Base-by-base conservation (phyloP, 2,113 vertebrate species). In the Melanocharis versteri region DNA sequence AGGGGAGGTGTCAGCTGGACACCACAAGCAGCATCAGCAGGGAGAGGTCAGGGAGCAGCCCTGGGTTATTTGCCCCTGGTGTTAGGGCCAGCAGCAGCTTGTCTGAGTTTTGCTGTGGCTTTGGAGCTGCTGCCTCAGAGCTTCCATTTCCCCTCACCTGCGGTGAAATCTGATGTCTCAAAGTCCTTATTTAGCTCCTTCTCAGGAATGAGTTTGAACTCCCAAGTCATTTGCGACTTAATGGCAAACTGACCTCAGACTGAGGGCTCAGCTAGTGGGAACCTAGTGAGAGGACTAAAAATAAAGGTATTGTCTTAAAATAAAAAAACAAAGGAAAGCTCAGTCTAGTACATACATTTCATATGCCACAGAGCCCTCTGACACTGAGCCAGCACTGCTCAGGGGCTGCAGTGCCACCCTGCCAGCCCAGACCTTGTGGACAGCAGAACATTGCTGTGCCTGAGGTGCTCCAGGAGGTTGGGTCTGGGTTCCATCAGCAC, bases 161-260 rank as follows among this genome's bases (percentile, higher is more conserved):
- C 0, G 0, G 58, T 80, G 73, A 90, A 89, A 93, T 82, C 53
- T 50, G 87, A 65, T 82, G 70, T 91, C 96, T 96, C 75, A 83
- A 72, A 89, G 80, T 93, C 89, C 72, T 93, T 76, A 31, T 72
- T 89, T 64, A 72, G 78, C 78, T 87, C 84, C 53, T 91, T 71
- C 65, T 93, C 48, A 42, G 81, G 87, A 89, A 66, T 30, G 56
- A 77, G 69, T 84, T 81, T 65, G 51, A 64, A 60, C 44, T 82
- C 66, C 53, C 37, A 31, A 33, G 48, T 79, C 23, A 17, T 60
- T 77, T 60, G 33, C 37, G 3, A 47, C 58, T 50, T 88, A 42
- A 73, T 50, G 76, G 72, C 83, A 94, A 89, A 92, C 73, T 91
- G 89, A 91, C 48, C 86, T 94, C 84, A 89, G 44, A 54, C 21